These are phyloP conservation scores for Oryzias woworae DNA, from an alignment of 2,113 vertebrate genomes.

Conservation along the genomic window DNA sequence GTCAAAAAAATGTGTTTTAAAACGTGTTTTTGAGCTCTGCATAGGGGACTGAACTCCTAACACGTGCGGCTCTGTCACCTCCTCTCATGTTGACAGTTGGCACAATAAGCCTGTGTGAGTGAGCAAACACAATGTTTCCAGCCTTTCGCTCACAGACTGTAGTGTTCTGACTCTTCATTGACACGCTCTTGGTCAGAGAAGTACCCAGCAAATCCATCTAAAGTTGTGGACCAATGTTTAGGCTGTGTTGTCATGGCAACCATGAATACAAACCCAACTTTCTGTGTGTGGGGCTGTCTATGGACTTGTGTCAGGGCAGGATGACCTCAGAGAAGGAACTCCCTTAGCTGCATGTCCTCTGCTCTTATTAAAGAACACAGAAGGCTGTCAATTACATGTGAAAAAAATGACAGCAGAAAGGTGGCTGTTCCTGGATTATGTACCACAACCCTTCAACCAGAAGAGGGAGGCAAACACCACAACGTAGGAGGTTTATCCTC, in stretches of 20 bases:
- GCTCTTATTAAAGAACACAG: neutral
- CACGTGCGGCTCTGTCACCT: too few species aligned
- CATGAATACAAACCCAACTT: conserved; percentile 14
- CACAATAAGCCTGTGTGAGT: too few species aligned
- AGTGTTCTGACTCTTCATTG: neutral
- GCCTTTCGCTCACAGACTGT: neutral
- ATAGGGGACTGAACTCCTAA: too few species aligned
- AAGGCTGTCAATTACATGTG: conserved; percentile 1
- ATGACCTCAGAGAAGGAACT: neutral
- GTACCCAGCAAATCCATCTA: conserved; percentile 1
- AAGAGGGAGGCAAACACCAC: conserved; percentile 66
- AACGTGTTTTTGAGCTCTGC: too few species aligned
- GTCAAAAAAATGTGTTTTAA: too few species aligned
- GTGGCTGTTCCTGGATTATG: neutral
- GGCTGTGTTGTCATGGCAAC: conserved; percentile 55
- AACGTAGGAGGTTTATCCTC: neutral
- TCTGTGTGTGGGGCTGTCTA: neutral
- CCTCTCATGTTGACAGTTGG: too few species aligned
- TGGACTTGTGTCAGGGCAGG: conserved; percentile 8
- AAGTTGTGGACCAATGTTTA: conserved; percentile 23
- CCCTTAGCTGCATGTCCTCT: conserved; percentile 3
- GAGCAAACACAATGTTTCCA: too few species aligned
- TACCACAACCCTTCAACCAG: conserved; percentile 28
- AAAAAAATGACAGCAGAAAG: neutral
- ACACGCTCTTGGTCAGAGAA: conserved; percentile 22